These are phyloP conservation scores for Nipponacmea schrenckii DNA, from an alignment of 2,888 invertebrate species.

Conservation along the genomic window DNA sequence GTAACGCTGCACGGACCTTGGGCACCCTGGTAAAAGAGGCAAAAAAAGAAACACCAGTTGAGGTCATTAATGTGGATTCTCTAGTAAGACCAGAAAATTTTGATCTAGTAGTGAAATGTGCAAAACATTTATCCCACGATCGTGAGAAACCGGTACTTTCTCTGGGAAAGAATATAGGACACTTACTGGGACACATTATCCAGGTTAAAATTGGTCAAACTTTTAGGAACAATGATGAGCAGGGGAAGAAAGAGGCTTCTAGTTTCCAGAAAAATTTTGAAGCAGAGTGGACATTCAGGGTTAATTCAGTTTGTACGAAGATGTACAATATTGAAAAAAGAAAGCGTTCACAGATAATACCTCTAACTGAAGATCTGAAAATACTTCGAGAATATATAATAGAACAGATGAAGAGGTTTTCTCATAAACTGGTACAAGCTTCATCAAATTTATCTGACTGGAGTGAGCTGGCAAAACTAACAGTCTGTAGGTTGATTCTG, in stretches of 20 bases:
- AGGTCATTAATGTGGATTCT: not conserved
- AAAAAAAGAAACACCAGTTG: not conserved
- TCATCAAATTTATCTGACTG: not conserved
- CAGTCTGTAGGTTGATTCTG: not conserved
- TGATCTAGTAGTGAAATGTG: not conserved
- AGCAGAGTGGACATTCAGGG: not conserved
- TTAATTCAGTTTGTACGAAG: not conserved
- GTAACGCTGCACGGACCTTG: not conserved
- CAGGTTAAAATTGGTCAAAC: not conserved
- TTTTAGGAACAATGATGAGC: not conserved
- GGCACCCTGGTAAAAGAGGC: not conserved
- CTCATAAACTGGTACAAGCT: too few relatives aligned
- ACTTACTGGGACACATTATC: not conserved
- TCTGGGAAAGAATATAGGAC: not conserved
- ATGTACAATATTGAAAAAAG: not conserved
- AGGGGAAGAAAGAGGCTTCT: not conserved
- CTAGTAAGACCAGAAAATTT: not conserved
- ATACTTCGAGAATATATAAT: not conserved
- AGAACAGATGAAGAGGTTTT: not conserved
- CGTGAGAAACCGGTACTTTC: not conserved
- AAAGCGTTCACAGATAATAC: not conserved
- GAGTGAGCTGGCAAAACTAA: not conserved
- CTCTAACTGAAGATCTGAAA: not conserved
- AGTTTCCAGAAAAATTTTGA: not conserved
- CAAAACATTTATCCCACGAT: not conserved